These are phyloP conservation scores for Stegana nigrithorax DNA, from an alignment of 2,888 invertebrate genomes.

Conservation along the genomic window DNA sequence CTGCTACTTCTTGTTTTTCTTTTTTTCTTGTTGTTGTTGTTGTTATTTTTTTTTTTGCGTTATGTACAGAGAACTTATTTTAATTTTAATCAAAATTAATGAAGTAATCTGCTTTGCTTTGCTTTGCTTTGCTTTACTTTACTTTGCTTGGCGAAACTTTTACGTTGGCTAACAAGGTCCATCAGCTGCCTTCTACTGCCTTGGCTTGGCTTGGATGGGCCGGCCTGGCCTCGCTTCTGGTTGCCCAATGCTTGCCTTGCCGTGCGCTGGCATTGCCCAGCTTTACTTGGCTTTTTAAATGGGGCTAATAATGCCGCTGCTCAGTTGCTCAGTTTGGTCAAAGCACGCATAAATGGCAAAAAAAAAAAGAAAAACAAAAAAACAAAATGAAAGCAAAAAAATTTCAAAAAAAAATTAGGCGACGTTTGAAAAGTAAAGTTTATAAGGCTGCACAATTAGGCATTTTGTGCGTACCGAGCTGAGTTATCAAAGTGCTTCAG, in stretches of 20 bases:
- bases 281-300: neutral
- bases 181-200: neutral
- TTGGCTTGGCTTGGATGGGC: too few relatives aligned
- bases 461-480: constrained; percentile 2
- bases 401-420: too few relatives aligned
- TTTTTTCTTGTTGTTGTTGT: neutral
- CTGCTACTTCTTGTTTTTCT: neutral
- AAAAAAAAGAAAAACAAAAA: too few relatives aligned
- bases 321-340: neutral
- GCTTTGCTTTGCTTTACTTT: constrained; percentile 23
- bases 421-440: too few relatives aligned
- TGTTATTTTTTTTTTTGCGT: neutral
- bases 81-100: constrained; percentile 54
- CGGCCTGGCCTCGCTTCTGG: too few relatives aligned
- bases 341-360: too few relatives aligned
- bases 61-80: constrained; percentile 39
- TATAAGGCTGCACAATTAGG: too few relatives aligned
- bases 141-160: too few relatives aligned
- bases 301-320: neutral
- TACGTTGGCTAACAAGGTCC: too few relatives aligned
- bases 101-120: constrained; percentile 48
- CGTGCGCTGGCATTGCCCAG: neutral
- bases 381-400: too few relatives aligned
- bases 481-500: neutral
- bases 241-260: neutral